These are phyloP conservation scores for Lateolabrax maculatus DNA, from an alignment of 2,797 vertebrate genomes.

Conservation along the genomic window DNA sequence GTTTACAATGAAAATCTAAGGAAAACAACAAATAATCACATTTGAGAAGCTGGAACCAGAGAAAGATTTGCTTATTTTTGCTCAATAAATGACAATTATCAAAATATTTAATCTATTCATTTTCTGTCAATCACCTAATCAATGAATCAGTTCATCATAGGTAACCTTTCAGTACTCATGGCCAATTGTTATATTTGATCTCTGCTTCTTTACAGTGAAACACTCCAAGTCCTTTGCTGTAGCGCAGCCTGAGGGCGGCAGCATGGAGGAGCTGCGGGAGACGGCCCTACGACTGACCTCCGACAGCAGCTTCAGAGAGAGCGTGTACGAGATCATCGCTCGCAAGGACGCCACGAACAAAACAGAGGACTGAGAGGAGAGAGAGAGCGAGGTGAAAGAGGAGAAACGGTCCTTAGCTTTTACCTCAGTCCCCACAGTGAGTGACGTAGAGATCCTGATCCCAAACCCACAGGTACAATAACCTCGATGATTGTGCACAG, in stretches of 20 bases:
- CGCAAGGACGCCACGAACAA: slow-evolving; percentile 67
- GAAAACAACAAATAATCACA: not conserved
- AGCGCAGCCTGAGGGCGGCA: slow-evolving; percentile 79
- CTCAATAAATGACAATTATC: not conserved
- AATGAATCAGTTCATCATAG: not conserved
- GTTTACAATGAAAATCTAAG: not conserved
- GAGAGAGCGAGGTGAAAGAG: not conserved
- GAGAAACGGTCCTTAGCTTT: slow-evolving; percentile 13
- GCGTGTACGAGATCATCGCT: slow-evolving; percentile 90
- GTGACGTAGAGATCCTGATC: slow-evolving; percentile 29
- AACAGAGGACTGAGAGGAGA: slow-evolving; percentile 56
- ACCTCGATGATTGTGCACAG: slow-evolving; percentile 11
- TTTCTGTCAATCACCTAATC: not conserved
- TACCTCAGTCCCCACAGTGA: slow-evolving; percentile 18
- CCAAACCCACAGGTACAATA: not conserved
- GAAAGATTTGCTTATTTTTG: too few species aligned
- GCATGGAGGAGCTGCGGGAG: slow-evolving; percentile 91
- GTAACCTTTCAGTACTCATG: not conserved
- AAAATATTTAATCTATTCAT: not conserved
- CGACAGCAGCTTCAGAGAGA: slow-evolving; percentile 92
- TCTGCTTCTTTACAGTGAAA: slow-evolving; percentile 89
- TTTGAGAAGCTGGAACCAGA: not conserved
- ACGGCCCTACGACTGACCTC: slow-evolving; percentile 88
- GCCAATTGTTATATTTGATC: too few species aligned
- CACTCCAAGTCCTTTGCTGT: slow-evolving; percentile 93